Conservation (phyloP, 2,113 vertebrate genomes). For the Sapayoa aenigma region DNA sequence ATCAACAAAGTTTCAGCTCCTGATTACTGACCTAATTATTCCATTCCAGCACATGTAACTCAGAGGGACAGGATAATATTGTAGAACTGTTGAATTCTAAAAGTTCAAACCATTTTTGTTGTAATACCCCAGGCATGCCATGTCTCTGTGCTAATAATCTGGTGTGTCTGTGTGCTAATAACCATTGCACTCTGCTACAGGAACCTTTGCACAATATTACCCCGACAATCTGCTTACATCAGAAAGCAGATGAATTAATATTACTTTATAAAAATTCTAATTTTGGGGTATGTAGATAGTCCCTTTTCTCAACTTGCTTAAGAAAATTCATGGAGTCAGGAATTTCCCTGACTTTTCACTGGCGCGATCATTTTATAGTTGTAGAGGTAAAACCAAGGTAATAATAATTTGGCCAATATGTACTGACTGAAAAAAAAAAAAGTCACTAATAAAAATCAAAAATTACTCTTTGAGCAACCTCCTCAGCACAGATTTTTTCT, state of each 20-base stretch:
- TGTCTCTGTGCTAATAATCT: not conserved
- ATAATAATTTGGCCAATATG: not conserved
- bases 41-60: not conserved
- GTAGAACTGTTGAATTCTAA: not conserved
- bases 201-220: not conserved
- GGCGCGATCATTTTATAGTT: not conserved
- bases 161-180: not conserved
- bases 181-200: not conserved
- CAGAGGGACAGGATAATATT: not conserved
- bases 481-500: not conserved
- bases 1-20: not conserved
- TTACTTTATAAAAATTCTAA: not conserved
- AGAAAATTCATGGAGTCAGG: not conserved
- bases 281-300: not conserved
- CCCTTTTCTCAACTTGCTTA: not conserved
- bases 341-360: not conserved
- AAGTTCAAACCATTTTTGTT: not conserved
- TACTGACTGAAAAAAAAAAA: not conserved
- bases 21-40: constrained; percentile 19
- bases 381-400: not conserved
- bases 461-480: not conserved
- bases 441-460: not conserved
- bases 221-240: not conserved
- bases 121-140: not conserved
- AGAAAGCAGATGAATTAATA: not conserved